Evolutionary conservation across 2,888 invertebrate species (phyloP).

Genomic region (Acleris literana): DNA sequence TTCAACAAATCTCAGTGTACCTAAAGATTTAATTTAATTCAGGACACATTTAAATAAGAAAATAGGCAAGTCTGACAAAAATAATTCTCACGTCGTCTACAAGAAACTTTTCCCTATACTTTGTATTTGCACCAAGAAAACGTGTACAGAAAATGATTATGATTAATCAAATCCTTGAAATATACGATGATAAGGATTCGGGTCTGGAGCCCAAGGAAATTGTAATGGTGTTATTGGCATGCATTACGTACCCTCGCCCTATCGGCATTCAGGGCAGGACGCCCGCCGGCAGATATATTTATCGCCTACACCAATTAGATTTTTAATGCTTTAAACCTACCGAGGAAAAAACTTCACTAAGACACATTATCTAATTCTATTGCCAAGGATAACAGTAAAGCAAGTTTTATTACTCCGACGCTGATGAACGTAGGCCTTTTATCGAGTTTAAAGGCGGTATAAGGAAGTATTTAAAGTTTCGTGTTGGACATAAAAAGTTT

Average conservation of each 20-base stretch:
- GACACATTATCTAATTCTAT: constrained; percentile 78
- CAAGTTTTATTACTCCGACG: constrained; percentile 74
- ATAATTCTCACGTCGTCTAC: constrained; percentile 14
- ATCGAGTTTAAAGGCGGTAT: constrained; percentile 78
- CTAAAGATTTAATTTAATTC: not conserved
- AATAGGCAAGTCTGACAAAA: constrained; percentile 5
- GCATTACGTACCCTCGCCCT: constrained; percentile 66
- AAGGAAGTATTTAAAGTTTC: constrained; percentile 75
- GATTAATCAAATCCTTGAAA: constrained; percentile 51
- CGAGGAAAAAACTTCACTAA: constrained; percentile 60
- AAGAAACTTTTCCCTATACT: constrained; percentile 19
- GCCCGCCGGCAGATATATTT: constrained; percentile 72
- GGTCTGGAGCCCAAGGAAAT: constrained; percentile 55
- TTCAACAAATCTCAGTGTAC: not conserved
- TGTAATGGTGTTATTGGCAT: constrained; percentile 71
- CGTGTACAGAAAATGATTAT: constrained; percentile 35
- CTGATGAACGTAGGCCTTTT: constrained; percentile 78
- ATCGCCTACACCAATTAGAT: constrained; percentile 73
- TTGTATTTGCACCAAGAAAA: constrained; percentile 14
- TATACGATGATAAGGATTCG: constrained; percentile 62
- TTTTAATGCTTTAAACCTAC: constrained; percentile 68
- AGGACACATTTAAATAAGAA: constrained; percentile 4
- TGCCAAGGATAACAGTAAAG: constrained; percentile 75
- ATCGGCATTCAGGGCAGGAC: constrained; percentile 66
- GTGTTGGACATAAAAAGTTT: constrained; percentile 69